phyloP scores from a whole-genome alignment of 2,797 vertebrate species.

The Pseudochirops cupreus region DNA sequence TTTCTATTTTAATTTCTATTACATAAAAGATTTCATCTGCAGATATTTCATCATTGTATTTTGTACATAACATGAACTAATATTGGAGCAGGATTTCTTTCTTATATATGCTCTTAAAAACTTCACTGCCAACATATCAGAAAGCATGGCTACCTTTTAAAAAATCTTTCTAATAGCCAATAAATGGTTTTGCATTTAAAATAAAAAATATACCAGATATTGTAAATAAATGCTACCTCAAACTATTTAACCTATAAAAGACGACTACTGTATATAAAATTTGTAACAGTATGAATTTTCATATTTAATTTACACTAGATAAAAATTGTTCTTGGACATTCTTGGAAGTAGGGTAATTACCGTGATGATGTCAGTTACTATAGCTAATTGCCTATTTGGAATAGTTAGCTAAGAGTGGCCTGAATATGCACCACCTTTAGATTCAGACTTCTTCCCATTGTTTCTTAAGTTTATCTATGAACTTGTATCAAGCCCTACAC shows the following conservation, averaged over 20 bases:
- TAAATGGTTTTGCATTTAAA: constrained; percentile 1
- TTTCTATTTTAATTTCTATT: background rate
- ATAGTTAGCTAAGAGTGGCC: constrained; percentile 31
- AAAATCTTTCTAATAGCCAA: background rate
- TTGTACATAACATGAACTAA: background rate
- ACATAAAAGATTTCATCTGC: background rate
- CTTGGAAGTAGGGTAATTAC: constrained; percentile 47
- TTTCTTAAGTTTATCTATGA: constrained; percentile 11
- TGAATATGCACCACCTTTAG: background rate
- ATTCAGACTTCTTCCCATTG: background rate
- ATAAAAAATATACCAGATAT: background rate
- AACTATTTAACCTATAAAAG: background rate
- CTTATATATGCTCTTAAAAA: background rate
- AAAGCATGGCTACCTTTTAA: background rate
- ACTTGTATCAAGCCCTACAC: background rate
- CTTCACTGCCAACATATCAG: background rate
- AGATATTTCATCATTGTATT: background rate
- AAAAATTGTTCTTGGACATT: constrained; percentile 47
- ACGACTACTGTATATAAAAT: background rate
- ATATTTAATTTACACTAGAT: constrained; percentile 40
- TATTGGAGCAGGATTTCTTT: background rate
- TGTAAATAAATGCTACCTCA: background rate
- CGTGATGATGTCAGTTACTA: constrained; percentile 40
- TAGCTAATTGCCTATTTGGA: constrained; percentile 53
- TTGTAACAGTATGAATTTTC: constrained; percentile 28